phyloP scores from a whole-genome alignment of 2,113 vertebrate species.

The Scomber colias region DNA sequence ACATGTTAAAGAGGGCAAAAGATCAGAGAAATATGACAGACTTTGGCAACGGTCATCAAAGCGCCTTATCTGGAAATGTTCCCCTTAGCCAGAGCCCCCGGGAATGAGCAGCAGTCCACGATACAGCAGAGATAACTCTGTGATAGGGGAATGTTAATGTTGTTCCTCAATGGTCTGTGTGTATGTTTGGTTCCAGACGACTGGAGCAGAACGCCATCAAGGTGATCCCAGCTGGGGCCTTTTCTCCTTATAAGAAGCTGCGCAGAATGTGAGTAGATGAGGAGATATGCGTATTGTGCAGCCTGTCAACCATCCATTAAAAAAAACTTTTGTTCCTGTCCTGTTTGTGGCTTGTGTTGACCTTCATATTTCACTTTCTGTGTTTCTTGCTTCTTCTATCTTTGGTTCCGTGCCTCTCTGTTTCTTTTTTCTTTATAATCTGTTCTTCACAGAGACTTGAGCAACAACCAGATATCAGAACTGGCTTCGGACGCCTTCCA shows the following conservation, averaged over 20 bases:
- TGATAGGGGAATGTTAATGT: slow-evolving; percentile 69
- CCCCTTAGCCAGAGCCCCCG: slow-evolving; percentile 37
- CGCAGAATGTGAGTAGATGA: slow-evolving; percentile 93
- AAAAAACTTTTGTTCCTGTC: slow-evolving; percentile 13
- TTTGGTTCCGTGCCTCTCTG: background rate
- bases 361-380: slow-evolving; percentile 21
- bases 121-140: slow-evolving; percentile 47
- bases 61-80: slow-evolving; percentile 69
- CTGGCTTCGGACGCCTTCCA: slow-evolving; percentile 96
- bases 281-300: slow-evolving; percentile 45
- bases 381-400: background rate
- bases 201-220: slow-evolving; percentile 99
- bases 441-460: slow-evolving; percentile 91
- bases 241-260: slow-evolving; percentile 97
- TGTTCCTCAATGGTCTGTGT: slow-evolving; percentile 71
- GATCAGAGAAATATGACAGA: slow-evolving; percentile 66
- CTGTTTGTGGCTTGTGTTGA: slow-evolving; percentile 24
- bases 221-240: slow-evolving; percentile 96
- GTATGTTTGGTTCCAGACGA: slow-evolving; percentile 88
- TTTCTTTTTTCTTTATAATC: slow-evolving; percentile 62
- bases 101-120: slow-evolving; percentile 53
- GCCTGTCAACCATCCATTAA: slow-evolving; percentile 20
- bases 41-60: slow-evolving; percentile 69
- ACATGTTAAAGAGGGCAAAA: slow-evolving; percentile 55
- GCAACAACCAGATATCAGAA: slow-evolving; percentile 99